These are phyloP conservation scores for Drosophila paucipuncta DNA, from an alignment of 2,888 invertebrate species.

Conservation along the genomic window DNA sequence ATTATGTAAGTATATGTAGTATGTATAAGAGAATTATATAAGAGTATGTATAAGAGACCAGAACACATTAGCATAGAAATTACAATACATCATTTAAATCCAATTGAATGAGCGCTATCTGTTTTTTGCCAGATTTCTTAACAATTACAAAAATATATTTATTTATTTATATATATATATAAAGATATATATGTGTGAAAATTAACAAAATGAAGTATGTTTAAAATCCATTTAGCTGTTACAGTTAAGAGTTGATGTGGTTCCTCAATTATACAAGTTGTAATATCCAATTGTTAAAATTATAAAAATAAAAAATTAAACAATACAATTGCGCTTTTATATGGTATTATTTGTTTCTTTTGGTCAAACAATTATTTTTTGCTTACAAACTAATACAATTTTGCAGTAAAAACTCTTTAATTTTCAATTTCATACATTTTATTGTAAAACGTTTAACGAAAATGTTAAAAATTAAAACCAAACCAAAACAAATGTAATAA, in stretches of 20 bases:
- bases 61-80: conserved; percentile 39
- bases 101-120: conserved; percentile 30
- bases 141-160: conserved; percentile 26
- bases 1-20: conserved; percentile 11
- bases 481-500: conserved; percentile 55
- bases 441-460: conserved; percentile 50
- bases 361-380: conserved; percentile 22
- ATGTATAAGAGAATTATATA: conserved; percentile 16
- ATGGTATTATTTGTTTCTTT: conserved; percentile 16
- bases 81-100: conserved; percentile 21
- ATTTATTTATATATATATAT: conserved; percentile 4
- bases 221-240: conserved; percentile 25
- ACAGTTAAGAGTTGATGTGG: conserved; percentile 15
- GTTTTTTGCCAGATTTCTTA: conserved; percentile 34
- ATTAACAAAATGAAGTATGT: conserved; percentile 21
- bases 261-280: conserved; percentile 14
- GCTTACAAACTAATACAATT: conserved; percentile 62
- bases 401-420: conserved; percentile 19
- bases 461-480: conserved; percentile 62
- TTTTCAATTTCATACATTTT: conserved; percentile 10
- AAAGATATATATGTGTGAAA: background rate
- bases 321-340: conserved; percentile 10
- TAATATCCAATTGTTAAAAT: conserved; percentile 54
- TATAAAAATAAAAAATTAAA: conserved; percentile 24
- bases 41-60: conserved; percentile 32